A percentile compares a stretch with the other conserved stretches of the same genome.
These are phyloP conservation scores for Panthera uncia DNA, from an alignment of 2,113 vertebrate species.

Conservation along the genomic window DNA sequence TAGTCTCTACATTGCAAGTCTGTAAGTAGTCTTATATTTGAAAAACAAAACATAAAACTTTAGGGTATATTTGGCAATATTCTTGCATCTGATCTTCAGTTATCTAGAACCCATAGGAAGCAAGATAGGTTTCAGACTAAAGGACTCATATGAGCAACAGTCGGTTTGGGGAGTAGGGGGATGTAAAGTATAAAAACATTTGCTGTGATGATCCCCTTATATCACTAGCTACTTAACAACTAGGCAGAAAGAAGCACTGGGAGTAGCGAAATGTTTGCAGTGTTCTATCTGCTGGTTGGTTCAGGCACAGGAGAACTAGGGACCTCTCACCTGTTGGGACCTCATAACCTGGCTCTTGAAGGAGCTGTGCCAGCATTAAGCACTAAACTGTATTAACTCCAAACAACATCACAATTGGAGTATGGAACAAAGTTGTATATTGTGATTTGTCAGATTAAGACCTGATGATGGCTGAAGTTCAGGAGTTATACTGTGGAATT, in stretches of 20 bases:
- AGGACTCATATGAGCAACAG: background rate
- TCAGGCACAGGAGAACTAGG: background rate
- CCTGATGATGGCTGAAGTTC: background rate
- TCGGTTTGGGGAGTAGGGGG: background rate
- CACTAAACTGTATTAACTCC: background rate
- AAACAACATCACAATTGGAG: background rate
- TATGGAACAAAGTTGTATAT: background rate
- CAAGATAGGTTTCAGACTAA: background rate
- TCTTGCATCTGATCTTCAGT: background rate
- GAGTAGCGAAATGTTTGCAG: rapidly evolving
- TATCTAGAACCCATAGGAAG: background rate
- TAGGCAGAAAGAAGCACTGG: rapidly evolving
- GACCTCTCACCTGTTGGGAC: background rate
- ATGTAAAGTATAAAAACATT: background rate
- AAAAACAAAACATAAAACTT: background rate
- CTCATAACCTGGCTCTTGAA: background rate
- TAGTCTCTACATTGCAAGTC: background rate
- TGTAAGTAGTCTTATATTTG: background rate
- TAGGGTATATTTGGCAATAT: background rate
- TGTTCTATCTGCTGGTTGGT: background rate
- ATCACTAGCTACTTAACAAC: background rate
- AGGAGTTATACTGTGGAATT: background rate
- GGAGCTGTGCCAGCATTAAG: background rate
- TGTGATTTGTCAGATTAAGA: background rate
- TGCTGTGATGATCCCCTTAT: rapidly evolving